Conservation (phyloP, 2,797 vertebrate species). For the Oreonectes daqikongensis region DNA sequence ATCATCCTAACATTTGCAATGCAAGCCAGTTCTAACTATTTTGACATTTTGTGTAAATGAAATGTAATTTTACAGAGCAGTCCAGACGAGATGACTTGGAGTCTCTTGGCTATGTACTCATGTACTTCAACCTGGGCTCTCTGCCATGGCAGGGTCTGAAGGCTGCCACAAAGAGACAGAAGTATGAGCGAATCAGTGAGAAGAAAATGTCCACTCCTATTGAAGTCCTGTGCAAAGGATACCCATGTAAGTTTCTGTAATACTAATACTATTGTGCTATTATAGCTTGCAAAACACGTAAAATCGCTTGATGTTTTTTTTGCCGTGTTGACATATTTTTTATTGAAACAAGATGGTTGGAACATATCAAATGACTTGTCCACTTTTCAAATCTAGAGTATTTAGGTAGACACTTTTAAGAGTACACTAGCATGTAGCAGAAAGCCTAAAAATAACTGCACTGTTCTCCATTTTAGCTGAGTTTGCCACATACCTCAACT, state of each 20-base stretch:
- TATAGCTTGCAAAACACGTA: not conserved
- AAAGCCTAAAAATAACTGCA: not conserved
- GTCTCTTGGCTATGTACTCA: slow-evolving; percentile 88
- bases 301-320: not conserved
- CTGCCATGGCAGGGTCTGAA: slow-evolving; percentile 91
- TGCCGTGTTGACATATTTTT: not conserved
- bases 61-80: slow-evolving; percentile 78
- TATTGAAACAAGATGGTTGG: not conserved
- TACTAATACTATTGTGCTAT: no score
- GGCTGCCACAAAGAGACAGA: slow-evolving; percentile 89
- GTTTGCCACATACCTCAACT: slow-evolving; percentile 97
- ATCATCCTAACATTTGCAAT: not conserved
- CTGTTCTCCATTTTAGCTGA: slow-evolving; percentile 79
- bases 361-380: not conserved
- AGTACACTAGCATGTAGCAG: no score
- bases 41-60: not conserved
- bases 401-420: no score
- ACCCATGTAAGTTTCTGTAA: slow-evolving; percentile 82
- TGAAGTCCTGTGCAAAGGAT: slow-evolving; percentile 89
- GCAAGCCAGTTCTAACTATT: not conserved
- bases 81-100: slow-evolving; percentile 89
- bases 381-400: no score
- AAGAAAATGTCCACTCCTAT: slow-evolving; percentile 94
- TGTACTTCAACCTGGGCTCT: slow-evolving; percentile 91
- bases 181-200: slow-evolving; percentile 89